Conservation (phyloP, 2,113 vertebrate species). For the Elgaria multicarinata region DNA sequence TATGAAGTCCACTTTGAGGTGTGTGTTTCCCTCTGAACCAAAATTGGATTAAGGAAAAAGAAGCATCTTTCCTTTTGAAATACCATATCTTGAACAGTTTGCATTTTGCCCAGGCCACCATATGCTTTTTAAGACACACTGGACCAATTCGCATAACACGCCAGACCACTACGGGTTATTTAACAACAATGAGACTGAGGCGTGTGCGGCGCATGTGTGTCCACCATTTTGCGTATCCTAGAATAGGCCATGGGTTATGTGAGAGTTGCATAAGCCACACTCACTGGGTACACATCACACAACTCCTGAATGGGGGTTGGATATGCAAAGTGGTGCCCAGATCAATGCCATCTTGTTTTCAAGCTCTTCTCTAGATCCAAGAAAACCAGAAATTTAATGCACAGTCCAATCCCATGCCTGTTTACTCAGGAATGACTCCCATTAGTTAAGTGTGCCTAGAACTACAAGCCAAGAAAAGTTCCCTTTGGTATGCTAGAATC, state of each 20-base stretch:
- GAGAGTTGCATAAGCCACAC: too few species aligned
- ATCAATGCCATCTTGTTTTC: background rate
- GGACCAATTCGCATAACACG: background rate
- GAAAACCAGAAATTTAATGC: background rate
- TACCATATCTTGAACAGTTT: background rate
- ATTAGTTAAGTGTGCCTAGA: too few species aligned
- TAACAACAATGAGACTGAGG: too few species aligned
- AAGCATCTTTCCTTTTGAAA: background rate
- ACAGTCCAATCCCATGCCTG: background rate
- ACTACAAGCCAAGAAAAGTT: background rate
- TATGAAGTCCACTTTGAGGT: background rate
- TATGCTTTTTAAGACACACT: background rate
- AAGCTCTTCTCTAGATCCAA: background rate
- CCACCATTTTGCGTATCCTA: too few species aligned
- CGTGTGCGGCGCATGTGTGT: too few species aligned
- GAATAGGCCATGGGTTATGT: too few species aligned
- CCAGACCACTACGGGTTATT: too few species aligned
- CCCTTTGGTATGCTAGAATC: background rate
- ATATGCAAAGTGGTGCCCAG: too few species aligned
- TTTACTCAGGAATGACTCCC: too few species aligned
- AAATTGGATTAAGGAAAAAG: background rate
- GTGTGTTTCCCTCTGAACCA: background rate
- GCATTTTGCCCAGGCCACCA: background rate
- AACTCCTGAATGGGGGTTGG: too few species aligned
- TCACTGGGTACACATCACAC: too few species aligned